Percentiles rank a stretch among this genome's conserved stretches.
These are phyloP conservation scores for Oscheius sp. DNA, from an alignment of 2,888 invertebrate genomes.

Conservation along the genomic window DNA sequence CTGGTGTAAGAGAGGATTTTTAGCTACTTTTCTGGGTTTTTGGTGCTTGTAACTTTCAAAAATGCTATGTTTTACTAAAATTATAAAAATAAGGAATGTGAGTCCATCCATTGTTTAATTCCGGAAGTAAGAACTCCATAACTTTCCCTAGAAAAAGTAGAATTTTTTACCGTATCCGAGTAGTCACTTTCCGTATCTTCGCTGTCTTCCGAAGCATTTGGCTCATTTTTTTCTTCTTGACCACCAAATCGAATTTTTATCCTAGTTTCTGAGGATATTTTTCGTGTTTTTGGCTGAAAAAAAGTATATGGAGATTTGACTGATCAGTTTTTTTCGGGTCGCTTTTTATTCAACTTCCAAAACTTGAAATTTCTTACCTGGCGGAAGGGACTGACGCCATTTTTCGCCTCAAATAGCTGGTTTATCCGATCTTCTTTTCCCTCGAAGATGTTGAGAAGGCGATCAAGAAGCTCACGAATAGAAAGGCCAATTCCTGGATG, in stretches of 20 bases:
- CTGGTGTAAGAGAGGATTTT: no score
- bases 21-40: no score
- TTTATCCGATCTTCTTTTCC: not conserved
- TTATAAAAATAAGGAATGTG: no score
- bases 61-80: no score
- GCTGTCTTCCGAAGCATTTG: not conserved
- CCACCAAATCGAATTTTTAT: not conserved
- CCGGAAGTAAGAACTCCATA: not conserved
- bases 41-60: no score
- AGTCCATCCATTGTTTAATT: not conserved
- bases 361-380: conserved; percentile 4
- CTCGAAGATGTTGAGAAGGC: not conserved
- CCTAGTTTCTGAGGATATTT: no score
- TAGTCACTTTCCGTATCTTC: conserved; percentile 1
- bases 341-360: no score
- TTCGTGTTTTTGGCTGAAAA: not conserved
- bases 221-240: not conserved
- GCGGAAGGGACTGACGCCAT: not conserved
- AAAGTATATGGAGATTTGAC: not conserved
- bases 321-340: no score
- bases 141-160: not conserved
- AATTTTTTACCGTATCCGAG: conserved; percentile 9
- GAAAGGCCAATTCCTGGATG: not conserved
- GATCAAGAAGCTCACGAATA: not conserved
- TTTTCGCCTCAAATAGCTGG: not conserved